Evolutionary conservation across 2,113 vertebrate genomes (phyloP), one percentile per base, ranked within the genome.

Genomic region (Accipiter cooperii): DNA sequence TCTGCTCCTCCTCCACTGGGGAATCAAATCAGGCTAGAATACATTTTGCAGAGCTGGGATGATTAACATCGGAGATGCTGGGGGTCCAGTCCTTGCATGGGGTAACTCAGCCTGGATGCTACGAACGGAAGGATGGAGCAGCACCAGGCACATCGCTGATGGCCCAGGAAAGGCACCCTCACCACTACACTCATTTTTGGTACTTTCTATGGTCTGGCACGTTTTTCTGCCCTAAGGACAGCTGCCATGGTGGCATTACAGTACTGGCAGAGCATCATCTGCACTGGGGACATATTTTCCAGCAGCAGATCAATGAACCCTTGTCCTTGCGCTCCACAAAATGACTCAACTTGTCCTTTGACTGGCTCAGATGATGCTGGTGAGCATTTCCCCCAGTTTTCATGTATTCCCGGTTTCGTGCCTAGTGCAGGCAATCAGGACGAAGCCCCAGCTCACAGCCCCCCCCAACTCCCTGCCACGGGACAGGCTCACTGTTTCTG

Each of bases 191-290:
- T 25, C 14, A 0, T 0, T n/a, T 66, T 10, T 4, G 9, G 40
- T 34, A 1, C 26, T 79, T 57, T 25, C 26, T 34, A 5, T 5
- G 40, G 16, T 5, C 54, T 74, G 8, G 11, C 21, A 19, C 2
- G 0, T 21, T 33, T 28, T 66, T 21, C 28, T 60, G 52, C 58
- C 82, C 82, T 4, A 10, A 29, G 66, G 55, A 36, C 19, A 38
- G 71, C 10, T 1, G 4, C 33, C 6, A 3, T 46, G 0, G 4
- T 1, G 2, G 65, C 4, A 3, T 36, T 25, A 11, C 52, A 8
- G 55, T 2, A 1, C n/a, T 25, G 47, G 36, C 69, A 44, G 60
- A 3, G 3, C 80, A 12, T 60, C 40, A 1, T 10, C 63, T 16
- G 38, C 20, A 0, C 8, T 13, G 38, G 51, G 33, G 78, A 64